Evolutionary conservation across 2,113 vertebrate genomes (phyloP), one percentile per base, ranked within the genome.

Genomic region (Bujurquina vittata): DNA sequence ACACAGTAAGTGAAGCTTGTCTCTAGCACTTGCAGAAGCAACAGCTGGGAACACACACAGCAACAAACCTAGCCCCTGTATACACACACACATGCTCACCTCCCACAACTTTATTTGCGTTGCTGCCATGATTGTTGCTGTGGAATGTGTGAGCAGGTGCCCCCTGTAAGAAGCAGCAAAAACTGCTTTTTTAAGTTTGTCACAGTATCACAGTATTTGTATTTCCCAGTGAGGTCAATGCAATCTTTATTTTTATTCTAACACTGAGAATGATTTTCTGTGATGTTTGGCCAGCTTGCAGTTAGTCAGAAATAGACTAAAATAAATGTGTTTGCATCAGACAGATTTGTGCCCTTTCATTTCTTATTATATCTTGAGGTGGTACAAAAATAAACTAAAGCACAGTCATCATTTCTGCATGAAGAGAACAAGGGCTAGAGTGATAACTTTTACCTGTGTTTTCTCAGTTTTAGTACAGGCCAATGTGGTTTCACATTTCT

Each of bases 141-240:
- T 85, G 86, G 90, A 94, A 94, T 96, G 92, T 89, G 79, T 49
- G 75, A 88, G 88, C 91, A 93, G 89, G 90, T 93, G 81, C 80
- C 87, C 79, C 73, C 60, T 49, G 40, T 18, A 37, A 49, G 26
- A 35, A 59, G 31, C 67, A 35, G 57, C 62, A 58, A 75, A 87
- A 33, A 58, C 18, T 46, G 54, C 15, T 26, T 52, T 29, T 15
- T 1, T 37, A 35, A 18, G 23, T 81, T 33, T 87, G 84, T 82
- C 33, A 33, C 33, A 33, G 23, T 69, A 52, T 82, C 33, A 33
- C 33, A 33, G 23, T 69, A 52, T 31, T 31, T 72, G 65, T 72
- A 3, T 20, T 31, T 72, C 46, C 26, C 12, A 54, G 26, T 33
- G 18, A 29, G 29, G 46, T 72, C 23, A 31, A 52, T 29, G 12